Conservation (phyloP, 2,888 invertebrate species). For the Erebia palarica region DNA sequence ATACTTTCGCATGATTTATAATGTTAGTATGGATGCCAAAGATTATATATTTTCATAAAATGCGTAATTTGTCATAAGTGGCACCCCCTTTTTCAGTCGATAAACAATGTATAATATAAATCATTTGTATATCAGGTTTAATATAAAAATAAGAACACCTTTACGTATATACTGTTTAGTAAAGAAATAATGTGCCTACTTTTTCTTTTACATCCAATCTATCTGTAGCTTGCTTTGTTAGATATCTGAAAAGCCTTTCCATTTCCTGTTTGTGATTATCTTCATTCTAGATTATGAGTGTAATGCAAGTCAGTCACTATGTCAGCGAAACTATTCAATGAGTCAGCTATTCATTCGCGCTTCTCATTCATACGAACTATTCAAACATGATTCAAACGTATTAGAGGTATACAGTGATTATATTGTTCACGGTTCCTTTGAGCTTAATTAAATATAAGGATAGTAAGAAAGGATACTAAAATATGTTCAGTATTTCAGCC, state of each 20-base stretch:
- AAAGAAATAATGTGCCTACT: neutral
- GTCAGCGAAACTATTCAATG: conserved; percentile 13
- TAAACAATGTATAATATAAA: neutral
- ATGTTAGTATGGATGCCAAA: too few species aligned
- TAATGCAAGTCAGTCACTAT: conserved; percentile 19
- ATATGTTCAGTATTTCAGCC: too few species aligned
- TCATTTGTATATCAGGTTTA: neutral
- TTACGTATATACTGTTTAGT: neutral
- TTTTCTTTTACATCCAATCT: neutral
- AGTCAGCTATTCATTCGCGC: conserved; percentile 9
- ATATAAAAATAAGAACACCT: neutral
- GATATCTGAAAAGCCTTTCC: neutral
- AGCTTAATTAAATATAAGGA: too few species aligned
- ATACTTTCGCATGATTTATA: too few species aligned
- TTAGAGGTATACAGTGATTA: neutral
- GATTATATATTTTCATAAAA: too few species aligned
- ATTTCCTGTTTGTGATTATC: conserved; percentile 5
- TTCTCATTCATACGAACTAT: conserved; percentile 44
- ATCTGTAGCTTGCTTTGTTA: neutral
- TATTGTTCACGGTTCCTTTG: neutral
- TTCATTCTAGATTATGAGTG: conserved; percentile 8
- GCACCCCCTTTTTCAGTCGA: neutral
- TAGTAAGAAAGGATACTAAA: too few species aligned
- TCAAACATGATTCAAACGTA: conserved; percentile 36
- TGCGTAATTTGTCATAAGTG: too few species aligned